Conservation (phyloP, 1,140 invertebrate genomes). For the Plectrocnemia conspersa region DNA sequence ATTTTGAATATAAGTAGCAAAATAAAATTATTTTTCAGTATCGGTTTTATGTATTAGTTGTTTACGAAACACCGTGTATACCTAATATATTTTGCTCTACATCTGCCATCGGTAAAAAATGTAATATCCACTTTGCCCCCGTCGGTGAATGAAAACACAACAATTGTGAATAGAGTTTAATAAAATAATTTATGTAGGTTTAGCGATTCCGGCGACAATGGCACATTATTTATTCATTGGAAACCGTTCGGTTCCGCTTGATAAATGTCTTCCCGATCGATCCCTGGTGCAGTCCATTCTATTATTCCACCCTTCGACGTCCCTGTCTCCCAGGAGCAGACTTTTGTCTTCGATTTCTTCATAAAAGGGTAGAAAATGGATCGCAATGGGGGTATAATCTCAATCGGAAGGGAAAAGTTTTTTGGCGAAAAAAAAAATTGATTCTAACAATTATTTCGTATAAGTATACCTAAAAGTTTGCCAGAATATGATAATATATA, state of each 20-base stretch:
- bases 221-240: constrained; percentile 36
- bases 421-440: too few species aligned
- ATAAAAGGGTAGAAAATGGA: background rate
- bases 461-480: too few species aligned
- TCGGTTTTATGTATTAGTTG: too few species aligned
- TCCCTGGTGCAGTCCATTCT: constrained; percentile 8
- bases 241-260: constrained; percentile 28
- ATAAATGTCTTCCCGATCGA: constrained; percentile 35
- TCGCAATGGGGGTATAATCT: constrained; percentile 4
- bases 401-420: too few species aligned
- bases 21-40: too few species aligned
- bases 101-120: constrained; percentile 33
- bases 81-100: constrained; percentile 23
- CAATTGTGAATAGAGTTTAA: constrained; percentile 33
- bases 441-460: too few species aligned
- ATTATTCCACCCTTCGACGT: constrained; percentile 1
- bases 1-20: constrained; percentile 1
- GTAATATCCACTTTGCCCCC: constrained; percentile 31
- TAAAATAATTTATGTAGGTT: constrained; percentile 37
- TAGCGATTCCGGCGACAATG: constrained; percentile 30
- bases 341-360: background rate
- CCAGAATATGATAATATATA: too few species aligned
- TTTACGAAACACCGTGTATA: constrained; percentile 9
- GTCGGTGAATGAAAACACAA: constrained; percentile 28
- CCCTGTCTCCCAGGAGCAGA: background rate